Conservation (phyloP, 2,113 vertebrate genomes). For the Baryphthengus martii region DNA sequence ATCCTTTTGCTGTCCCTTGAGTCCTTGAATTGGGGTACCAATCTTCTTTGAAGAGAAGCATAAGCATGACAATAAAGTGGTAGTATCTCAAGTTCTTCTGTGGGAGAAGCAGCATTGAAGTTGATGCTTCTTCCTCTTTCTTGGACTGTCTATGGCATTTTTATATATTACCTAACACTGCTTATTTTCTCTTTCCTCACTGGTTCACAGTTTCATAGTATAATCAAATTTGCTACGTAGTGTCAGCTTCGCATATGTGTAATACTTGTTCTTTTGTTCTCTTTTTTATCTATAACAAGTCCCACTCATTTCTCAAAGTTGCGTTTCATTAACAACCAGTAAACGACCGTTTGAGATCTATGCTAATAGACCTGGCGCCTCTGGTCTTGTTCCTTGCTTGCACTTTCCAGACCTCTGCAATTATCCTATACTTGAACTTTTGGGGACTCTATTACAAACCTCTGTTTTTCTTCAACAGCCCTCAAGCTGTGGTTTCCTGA, state of each 20-base stretch:
- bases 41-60: background rate
- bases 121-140: background rate
- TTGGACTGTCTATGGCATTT: background rate
- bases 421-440: background rate
- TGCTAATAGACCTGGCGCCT: background rate
- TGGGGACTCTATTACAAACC: background rate
- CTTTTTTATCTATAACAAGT: background rate
- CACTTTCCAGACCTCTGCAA: background rate
- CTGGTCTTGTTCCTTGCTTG: background rate
- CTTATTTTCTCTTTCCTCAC: background rate
- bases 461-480: background rate
- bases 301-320: background rate
- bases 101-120: background rate
- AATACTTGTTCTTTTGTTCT: background rate
- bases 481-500: slow-evolving; percentile 1
- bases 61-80: background rate
- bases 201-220: background rate
- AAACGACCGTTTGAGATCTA: background rate
- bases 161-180: background rate
- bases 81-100: background rate
- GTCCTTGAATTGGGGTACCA: background rate
- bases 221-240: background rate
- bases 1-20: background rate
- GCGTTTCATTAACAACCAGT: background rate
- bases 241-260: background rate